phyloP scores from a whole-genome alignment of 92 coral and sea anemone genomes.

The Siderastrea siderea region DNA sequence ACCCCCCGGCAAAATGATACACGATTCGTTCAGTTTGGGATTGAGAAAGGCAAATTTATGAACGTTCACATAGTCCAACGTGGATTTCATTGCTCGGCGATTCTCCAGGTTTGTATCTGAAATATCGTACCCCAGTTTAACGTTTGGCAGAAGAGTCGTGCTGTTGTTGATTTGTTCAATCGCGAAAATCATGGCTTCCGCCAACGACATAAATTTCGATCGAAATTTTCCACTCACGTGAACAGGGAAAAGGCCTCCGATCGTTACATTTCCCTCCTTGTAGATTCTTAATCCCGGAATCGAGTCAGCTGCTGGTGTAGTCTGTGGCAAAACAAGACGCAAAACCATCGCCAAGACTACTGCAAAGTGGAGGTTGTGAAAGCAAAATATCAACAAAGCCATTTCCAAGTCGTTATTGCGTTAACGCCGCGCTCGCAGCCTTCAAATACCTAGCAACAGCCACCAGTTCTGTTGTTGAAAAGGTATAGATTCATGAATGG shows the following conservation, averaged over 20 bases:
- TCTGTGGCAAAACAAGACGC: background rate
- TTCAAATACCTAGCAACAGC: background rate
- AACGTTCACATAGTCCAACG: constrained; percentile 79
- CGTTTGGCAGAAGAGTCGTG: constrained; percentile 70
- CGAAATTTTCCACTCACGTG: constrained; percentile 74
- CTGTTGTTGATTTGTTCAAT: constrained; percentile 81
- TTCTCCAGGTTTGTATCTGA: constrained; percentile 77
- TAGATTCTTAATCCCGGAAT: constrained; percentile 29
- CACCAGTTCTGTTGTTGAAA: background rate
- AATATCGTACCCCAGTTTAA: constrained; percentile 86
- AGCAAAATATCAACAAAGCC: background rate
- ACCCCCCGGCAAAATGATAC: constrained; percentile 24
- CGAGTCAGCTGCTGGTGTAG: background rate
- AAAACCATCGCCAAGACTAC: background rate
- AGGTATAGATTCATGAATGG: background rate
- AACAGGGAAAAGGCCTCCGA: constrained; percentile 93
- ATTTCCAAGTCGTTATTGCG: constrained; percentile 1
- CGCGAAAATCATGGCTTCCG: constrained; percentile 95
- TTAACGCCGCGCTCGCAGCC: background rate
- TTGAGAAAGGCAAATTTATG: constrained; percentile 65
- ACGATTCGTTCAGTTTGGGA: constrained; percentile 36
- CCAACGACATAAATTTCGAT: constrained; percentile 73
- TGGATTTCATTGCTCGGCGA: constrained; percentile 77
- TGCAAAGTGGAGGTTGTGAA: background rate
- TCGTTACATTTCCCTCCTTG: constrained; percentile 78